Base-by-base conservation (phyloP, 2,113 vertebrate genomes). In the Benitochromis conjunctus region DNA sequence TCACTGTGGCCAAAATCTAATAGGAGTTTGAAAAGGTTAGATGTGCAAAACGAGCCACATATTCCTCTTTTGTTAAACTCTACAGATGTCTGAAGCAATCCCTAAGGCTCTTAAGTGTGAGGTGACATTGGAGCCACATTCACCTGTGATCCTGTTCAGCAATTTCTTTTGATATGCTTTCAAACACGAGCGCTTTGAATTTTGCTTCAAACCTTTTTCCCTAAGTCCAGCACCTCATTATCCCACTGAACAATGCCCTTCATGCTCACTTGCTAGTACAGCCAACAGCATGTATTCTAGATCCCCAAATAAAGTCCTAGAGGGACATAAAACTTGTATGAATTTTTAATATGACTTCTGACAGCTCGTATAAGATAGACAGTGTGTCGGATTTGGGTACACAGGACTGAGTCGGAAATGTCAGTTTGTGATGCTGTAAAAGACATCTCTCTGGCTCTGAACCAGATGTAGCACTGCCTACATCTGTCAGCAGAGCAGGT, bases 221-320 rank as follows among this genome's bases (percentile, higher is more conserved):
- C 26, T 55, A 83, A 86, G 83, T 87, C 77, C 51, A 85, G 54
- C 55, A 38, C 16, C 80, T 88, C 58, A 81, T 81, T 90, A 88
- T 82, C 5, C 60, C 57, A 56, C 58, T 74, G 26, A 69, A 86
- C 60, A 86, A 34, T 41, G 80, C 31, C 84, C 62, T 89, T 56
- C 56, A 84, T 62, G 57, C 13, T 69, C 36, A 54, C 46, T 66
- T 81, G 26, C 34, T 11, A 19, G 43, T 36, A 6, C 34, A 38
- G 80, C 77, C 58, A 80, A 53, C 19, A 46, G 38, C 13, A 26
- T 79, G 31, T 24, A 62, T 81, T 24, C 55, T 24, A 36, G 11
- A 79, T 51, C 1, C 6, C 56, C 71, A 82, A 77, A 76, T 12
- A 66, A 62, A 43, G 43, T 71, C 34, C 31, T 8, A 11, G 16